A percentile compares a stretch with the other conserved stretches of the same genome.
Evolutionary conservation across 1,140 invertebrate genomes (phyloP).

Genomic region (Drosophila biarmipes): DNA sequence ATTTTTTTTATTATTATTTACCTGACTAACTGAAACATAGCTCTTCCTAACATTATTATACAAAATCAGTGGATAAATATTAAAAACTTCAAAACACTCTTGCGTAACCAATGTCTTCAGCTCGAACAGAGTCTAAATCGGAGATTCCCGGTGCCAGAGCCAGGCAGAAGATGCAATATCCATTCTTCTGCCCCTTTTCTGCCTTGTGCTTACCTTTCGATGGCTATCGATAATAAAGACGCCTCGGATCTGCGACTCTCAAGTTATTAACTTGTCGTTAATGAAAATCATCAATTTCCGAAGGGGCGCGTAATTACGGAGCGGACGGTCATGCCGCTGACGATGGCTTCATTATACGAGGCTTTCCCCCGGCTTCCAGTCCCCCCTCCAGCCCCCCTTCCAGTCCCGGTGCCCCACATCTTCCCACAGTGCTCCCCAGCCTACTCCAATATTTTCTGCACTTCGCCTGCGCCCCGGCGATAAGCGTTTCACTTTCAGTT

Average conservation of each 20-base stretch:
- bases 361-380: background rate
- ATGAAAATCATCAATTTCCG: conserved; percentile 77
- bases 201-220: conserved; percentile 28
- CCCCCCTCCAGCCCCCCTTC: background rate
- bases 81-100: background rate
- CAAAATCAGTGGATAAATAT: too few species aligned
- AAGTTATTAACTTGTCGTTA: conserved; percentile 81
- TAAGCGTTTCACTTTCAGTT: conserved; percentile 56
- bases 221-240: conserved; percentile 52
- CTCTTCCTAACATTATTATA: too few species aligned
- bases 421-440: background rate
- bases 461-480: conserved; percentile 43
- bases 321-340: conserved; percentile 19
- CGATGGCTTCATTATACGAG: conserved; percentile 52
- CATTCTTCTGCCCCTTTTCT: background rate
- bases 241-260: conserved; percentile 18
- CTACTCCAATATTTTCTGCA: conserved; percentile 40
- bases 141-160: background rate
- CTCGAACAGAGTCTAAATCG: too few species aligned
- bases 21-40: too few species aligned
- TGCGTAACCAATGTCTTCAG: too few species aligned
- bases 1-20: too few species aligned
- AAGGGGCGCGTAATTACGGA: conserved; percentile 60
- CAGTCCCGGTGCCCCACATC: background rate
- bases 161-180: background rate